These are phyloP conservation scores for Penaeus vannamei DNA, from an alignment of 1,140 invertebrate genomes.

Conservation along the genomic window DNA sequence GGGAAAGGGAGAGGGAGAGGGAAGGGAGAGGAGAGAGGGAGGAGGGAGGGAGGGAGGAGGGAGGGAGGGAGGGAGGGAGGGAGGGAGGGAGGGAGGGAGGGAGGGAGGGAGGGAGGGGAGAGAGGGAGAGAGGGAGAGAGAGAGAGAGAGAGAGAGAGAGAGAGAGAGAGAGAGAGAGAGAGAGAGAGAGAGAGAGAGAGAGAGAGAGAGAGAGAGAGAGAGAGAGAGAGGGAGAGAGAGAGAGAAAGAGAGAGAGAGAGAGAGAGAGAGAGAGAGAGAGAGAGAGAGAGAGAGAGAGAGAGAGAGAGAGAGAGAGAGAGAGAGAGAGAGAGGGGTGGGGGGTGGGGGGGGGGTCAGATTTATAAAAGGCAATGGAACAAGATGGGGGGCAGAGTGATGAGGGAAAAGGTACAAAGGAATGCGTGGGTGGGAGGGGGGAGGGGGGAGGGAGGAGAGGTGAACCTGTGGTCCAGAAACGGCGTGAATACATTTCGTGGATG, in stretches of 20 bases:
- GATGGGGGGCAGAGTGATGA: no score
- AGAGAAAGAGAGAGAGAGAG: neutral
- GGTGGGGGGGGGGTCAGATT: neutral
- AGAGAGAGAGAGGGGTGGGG: conserved; percentile 1
- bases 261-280: no score
- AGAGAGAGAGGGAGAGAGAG: no score
- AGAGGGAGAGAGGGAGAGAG: no score
- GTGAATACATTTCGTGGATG: no score
- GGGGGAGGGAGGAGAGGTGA: no score
- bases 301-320: neutral
- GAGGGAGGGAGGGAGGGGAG: no score
- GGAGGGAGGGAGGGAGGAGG: no score
- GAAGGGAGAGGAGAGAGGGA: neutral
- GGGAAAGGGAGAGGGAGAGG: neutral
- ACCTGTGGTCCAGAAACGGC: no score
- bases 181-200: neutral
- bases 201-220: neutral
- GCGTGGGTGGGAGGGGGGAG: neutral
- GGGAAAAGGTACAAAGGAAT: no score
- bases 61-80: neutral
- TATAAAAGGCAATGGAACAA: neutral
- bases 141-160: no score
- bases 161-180: neutral
- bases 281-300: neutral
- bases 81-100: conserved; percentile 4